Base-by-base conservation (phyloP, 2,888 invertebrate genomes). In the Biston stratarius region DNA sequence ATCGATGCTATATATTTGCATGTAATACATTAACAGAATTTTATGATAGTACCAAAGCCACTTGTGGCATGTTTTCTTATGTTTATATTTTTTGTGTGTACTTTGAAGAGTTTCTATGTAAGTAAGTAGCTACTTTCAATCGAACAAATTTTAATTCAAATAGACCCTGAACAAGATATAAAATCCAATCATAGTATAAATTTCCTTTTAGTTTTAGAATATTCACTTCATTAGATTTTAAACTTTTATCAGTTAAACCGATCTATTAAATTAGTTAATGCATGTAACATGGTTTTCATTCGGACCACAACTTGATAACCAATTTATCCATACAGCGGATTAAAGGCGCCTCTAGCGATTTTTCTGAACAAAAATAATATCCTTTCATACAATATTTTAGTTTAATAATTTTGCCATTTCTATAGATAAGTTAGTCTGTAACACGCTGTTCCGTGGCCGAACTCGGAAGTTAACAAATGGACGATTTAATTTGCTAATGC, bases 401-500 rank as follows among this genome's bases (percentile, higher is more conserved):
- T 55, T 44, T 12, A 7, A 5, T 12, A 6, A 33, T 36, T 42
- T 44, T 12, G 24, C 42, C 55, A 44, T 12, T 5, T 55, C 33
- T 6, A 33, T 5, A n/a, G 53, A 9, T 44, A 55, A 12, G 12
- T 55, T 33, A 42, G 42, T 44, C 12, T 44, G 58, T 70, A 72
- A 67, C 68, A 64, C 67, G 70, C 67, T 61, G 63, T 70, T 66
- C 53, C 66, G 59, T 64, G 61, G 56, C 59, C 55, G 45, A 44
- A 59, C 42, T 58, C 58, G 61, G 55, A 57, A 64, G 64, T 65
- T 71, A 71, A 71, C 71, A 66, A 72, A 70, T 69, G 71, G 64
- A 69, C 70, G 66, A 73, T 73, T 74, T 72, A 74, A 73, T 73
- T 74, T 65, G 69, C 73, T 69, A 72, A 74, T 73, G 69, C 67